phyloP scores from a whole-genome alignment of 2,888 invertebrate genomes.

The Notocelia uddmanniana region DNA sequence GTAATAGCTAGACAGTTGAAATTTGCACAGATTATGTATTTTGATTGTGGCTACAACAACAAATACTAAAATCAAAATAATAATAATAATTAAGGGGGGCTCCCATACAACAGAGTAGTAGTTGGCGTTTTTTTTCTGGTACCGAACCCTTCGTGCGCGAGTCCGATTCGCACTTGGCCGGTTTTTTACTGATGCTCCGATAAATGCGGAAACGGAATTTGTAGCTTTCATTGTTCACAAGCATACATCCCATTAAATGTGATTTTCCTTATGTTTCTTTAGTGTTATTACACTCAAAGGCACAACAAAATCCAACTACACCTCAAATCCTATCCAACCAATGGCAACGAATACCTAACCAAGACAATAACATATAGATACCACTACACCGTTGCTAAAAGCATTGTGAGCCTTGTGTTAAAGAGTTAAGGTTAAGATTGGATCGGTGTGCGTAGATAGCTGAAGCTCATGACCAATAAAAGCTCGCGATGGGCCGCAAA shows the following conservation, averaged over 20 bases:
- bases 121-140: too few species aligned
- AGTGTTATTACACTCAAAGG: constrained; percentile 34
- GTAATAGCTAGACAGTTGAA: too few species aligned
- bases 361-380: constrained; percentile 20
- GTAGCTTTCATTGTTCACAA: too few species aligned
- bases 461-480: constrained; percentile 61
- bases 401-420: not conserved
- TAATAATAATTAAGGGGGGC: too few species aligned
- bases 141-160: too few species aligned
- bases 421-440: constrained; percentile 5
- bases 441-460: constrained; percentile 41
- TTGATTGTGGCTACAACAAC: too few species aligned
- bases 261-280: not conserved
- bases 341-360: constrained; percentile 19
- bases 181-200: too few species aligned
- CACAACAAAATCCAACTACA: constrained; percentile 32
- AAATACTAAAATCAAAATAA: too few species aligned
- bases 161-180: too few species aligned
- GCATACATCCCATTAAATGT: not conserved
- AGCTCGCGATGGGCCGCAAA: constrained; percentile 56
- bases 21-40: too few species aligned
- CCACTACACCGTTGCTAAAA: not conserved
- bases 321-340: constrained; percentile 34
- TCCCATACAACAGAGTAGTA: too few species aligned
- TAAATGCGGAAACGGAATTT: too few species aligned